A percentile compares a stretch with the other conserved stretches of the same genome.
These are phyloP conservation scores for Platalea minor DNA, from an alignment of 2,797 vertebrate species.

Conservation along the genomic window DNA sequence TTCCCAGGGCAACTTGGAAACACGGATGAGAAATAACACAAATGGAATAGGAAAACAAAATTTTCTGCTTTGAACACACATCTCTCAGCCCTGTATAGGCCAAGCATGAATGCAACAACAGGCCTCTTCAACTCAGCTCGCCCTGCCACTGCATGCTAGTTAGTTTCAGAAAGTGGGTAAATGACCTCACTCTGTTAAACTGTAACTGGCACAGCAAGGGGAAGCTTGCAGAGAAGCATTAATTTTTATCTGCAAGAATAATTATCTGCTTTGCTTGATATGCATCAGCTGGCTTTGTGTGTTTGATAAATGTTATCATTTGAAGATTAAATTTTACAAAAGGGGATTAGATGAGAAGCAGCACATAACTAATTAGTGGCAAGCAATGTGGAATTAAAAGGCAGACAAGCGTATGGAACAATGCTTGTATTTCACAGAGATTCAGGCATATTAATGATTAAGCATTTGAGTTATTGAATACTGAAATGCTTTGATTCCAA, in stretches of 20 bases:
- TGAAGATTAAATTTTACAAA: background rate
- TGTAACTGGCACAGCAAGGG: background rate
- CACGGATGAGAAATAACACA: background rate
- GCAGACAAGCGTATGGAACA: background rate
- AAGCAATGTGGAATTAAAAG: background rate
- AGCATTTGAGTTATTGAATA: background rate
- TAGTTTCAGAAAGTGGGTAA: background rate
- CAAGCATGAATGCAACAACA: background rate
- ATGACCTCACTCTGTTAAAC: background rate
- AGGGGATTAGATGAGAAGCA: background rate
- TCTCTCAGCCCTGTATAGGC: background rate
- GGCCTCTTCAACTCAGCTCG: fast-evolving
- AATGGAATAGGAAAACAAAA: background rate
- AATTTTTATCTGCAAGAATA: background rate
- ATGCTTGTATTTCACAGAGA: background rate
- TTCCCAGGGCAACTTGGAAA: background rate
- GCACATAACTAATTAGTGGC: background rate
- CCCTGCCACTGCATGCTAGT: too few relatives aligned
- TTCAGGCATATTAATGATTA: background rate
- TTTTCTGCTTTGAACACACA: background rate
- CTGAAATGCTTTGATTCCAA: background rate
- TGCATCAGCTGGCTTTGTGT: background rate
- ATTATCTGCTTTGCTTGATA: background rate
- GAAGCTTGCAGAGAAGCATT: background rate
- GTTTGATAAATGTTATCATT: background rate